A percentile compares a stretch with the other conserved stretches of the same genome.
Evolutionary conservation across 2,113 vertebrate genomes (phyloP).

Genomic region (Cairina moschata): DNA sequence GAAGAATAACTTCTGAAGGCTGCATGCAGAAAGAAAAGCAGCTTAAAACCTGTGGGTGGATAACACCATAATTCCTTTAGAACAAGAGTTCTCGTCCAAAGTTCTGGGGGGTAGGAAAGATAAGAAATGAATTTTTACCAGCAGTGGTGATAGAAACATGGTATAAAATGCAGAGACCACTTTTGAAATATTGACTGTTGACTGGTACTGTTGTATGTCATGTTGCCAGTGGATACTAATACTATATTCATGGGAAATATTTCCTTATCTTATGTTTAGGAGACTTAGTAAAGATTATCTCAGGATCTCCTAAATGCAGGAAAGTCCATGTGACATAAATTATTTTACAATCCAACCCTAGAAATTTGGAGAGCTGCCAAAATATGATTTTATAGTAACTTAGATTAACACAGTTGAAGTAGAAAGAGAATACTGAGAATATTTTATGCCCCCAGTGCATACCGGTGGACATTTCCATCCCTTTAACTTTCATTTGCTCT

Average conservation of each 20-base stretch:
- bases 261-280: background rate
- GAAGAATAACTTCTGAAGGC: background rate
- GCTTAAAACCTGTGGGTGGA: background rate
- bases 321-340: background rate
- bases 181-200: background rate
- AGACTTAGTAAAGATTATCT: background rate
- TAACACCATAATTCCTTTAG: background rate
- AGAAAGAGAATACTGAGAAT: background rate
- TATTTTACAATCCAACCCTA: background rate
- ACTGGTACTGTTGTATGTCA: background rate
- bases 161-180: background rate
- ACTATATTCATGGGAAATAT: background rate
- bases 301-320: background rate
- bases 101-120: background rate
- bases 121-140: background rate
- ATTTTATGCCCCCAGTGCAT: background rate
- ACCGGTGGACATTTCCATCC: background rate
- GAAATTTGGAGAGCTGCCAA: background rate
- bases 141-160: background rate
- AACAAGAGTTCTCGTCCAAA: background rate
- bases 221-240: background rate
- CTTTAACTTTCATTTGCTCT: slow-evolving; percentile 3
- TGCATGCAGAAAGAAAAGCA: background rate
- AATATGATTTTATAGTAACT: background rate
- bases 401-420: background rate